phyloP scores from a whole-genome alignment of 1,140 invertebrate species.

The Forficula auricularia region DNA sequence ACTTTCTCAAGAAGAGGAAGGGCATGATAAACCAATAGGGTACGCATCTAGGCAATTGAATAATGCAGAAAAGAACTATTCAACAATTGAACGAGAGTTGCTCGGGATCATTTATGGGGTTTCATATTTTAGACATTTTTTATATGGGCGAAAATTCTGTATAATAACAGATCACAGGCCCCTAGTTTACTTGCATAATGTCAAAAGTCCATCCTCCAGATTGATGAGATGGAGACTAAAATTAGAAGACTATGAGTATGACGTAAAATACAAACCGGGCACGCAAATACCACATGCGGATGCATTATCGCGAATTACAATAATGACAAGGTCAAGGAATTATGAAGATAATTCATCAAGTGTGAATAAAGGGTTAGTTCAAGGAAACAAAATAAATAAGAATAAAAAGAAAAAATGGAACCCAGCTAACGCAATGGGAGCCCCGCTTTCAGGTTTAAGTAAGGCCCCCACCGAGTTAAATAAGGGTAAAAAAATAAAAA shows the following conservation, averaged over 20 bases:
- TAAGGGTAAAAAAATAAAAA: too few species aligned
- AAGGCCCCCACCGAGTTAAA: too few species aligned
- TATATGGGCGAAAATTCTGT: constrained; percentile 22
- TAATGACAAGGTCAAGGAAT: neutral
- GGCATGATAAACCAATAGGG: neutral
- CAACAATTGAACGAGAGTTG: constrained; percentile 16
- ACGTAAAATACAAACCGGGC: constrained; percentile 19
- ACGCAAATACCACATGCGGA: constrained; percentile 11
- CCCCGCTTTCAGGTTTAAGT: too few species aligned
- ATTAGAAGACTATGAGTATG: constrained; percentile 23
- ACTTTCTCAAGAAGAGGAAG: neutral
- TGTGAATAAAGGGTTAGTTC: too few species aligned
- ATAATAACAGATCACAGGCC: constrained; percentile 26
- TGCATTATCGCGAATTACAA: constrained; percentile 9
- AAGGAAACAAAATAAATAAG: too few species aligned
- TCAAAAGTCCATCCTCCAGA: constrained; percentile 20
- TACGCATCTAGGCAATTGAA: constrained; percentile 1
- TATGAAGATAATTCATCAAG: too few species aligned
- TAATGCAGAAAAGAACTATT: constrained; percentile 6
- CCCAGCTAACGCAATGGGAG: too few species aligned
- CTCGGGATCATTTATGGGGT: constrained; percentile 16
- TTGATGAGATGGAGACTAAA: constrained; percentile 22
- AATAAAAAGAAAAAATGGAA: too few species aligned
- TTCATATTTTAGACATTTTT: constrained; percentile 18
- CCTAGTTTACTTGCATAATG: constrained; percentile 21